These are phyloP conservation scores for Bombus vancouverensis DNA, from an alignment of 1,140 invertebrate species.

Conservation along the genomic window DNA sequence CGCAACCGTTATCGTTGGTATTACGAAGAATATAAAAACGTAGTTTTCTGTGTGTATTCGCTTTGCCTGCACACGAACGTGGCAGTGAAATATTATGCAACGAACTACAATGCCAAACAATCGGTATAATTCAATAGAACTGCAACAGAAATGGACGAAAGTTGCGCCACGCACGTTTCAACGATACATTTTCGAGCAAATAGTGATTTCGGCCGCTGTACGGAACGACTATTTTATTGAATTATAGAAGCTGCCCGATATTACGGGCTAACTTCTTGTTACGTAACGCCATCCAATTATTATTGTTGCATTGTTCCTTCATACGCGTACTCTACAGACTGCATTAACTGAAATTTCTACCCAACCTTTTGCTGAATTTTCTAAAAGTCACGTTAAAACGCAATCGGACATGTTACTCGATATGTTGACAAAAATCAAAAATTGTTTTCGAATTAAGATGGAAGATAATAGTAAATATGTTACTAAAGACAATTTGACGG, in stretches of 20 bases:
- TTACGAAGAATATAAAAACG: not conserved
- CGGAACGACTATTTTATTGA: slow-evolving; percentile 22
- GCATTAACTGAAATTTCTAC: slow-evolving; percentile 1
- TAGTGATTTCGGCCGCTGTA: not conserved
- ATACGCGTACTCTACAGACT: no score
- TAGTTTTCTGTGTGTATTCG: not conserved
- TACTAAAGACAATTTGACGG: not conserved
- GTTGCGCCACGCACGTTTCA: slow-evolving; percentile 3
- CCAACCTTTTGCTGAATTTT: not conserved
- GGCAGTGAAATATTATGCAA: slow-evolving; percentile 4
- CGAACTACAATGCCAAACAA: slow-evolving; percentile 6
- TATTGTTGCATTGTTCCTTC: not conserved
- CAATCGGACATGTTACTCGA: no score
- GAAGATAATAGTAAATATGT: no score
- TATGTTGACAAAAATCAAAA: not conserved
- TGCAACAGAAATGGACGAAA: slow-evolving; percentile 16
- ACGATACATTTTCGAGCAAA: slow-evolving; percentile 16
- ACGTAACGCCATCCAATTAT: slow-evolving; percentile 15
- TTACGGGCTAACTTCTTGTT: not conserved
- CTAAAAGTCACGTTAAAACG: not conserved
- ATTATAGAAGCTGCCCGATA: not conserved
- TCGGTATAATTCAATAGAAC: slow-evolving; percentile 34
- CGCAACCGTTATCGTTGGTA: not conserved
- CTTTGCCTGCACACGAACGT: not conserved
- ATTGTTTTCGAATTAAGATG: not conserved